phyloP scores from a whole-genome alignment of 2,888 invertebrate species.

The Nymphalis urticae region DNA sequence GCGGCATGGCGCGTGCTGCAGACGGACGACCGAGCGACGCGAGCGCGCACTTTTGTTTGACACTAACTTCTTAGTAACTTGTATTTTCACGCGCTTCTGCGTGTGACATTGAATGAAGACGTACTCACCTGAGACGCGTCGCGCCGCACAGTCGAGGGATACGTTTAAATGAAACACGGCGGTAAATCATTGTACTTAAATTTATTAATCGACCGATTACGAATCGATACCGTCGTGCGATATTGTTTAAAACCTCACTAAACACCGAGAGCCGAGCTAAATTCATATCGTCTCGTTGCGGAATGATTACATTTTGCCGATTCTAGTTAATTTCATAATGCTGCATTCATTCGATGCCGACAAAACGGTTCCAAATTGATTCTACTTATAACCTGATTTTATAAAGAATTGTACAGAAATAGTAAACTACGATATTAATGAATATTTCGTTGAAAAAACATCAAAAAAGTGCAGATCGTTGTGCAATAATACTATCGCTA shows the following conservation, averaged over 20 bases:
- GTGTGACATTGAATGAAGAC: slow-evolving; percentile 63
- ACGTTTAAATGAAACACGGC: slow-evolving; percentile 64
- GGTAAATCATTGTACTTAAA: slow-evolving; percentile 78
- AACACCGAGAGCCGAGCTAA: slow-evolving; percentile 75
- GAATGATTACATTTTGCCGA: slow-evolving; percentile 67
- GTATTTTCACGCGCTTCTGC: slow-evolving; percentile 54
- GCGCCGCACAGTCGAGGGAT: slow-evolving; percentile 2
- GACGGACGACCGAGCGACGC: slow-evolving; percentile 61
- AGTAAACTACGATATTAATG: slow-evolving; percentile 72
- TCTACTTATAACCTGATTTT: slow-evolving; percentile 75
- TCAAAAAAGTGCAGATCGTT: slow-evolving; percentile 73
- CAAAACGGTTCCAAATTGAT: slow-evolving; percentile 80
- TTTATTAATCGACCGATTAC: slow-evolving; percentile 79
- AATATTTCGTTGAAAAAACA: slow-evolving; percentile 78
- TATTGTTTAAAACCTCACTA: slow-evolving; percentile 69
- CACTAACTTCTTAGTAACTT: slow-evolving; percentile 28
- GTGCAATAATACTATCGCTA: slow-evolving; percentile 58
- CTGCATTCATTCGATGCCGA: slow-evolving; percentile 65
- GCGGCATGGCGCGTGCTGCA: slow-evolving; percentile 58
- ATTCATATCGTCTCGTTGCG: slow-evolving; percentile 69
- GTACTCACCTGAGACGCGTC: slow-evolving; percentile 11
- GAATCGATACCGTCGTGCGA: slow-evolving; percentile 76
- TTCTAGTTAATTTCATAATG: slow-evolving; percentile 73
- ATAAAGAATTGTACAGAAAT: slow-evolving; percentile 75
- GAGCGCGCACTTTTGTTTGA: slow-evolving; percentile 63